These are phyloP conservation scores for Tetraneura akinire DNA, from an alignment of 1,140 invertebrate species.

Conservation along the genomic window DNA sequence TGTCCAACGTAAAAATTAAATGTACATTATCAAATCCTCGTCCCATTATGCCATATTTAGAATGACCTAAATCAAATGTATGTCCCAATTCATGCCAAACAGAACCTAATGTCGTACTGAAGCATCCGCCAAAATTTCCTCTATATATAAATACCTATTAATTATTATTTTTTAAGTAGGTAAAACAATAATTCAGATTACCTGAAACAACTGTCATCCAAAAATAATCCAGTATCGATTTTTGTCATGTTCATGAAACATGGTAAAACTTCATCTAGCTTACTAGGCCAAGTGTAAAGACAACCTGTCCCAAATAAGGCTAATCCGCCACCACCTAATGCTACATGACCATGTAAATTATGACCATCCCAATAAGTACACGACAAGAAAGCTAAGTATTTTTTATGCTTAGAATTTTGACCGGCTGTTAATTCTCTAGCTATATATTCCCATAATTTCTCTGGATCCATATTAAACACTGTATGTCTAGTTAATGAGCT, in stretches of 20 bases:
- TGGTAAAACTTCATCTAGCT: constrained; percentile 69
- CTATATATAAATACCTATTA: constrained; percentile 58
- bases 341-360: constrained; percentile 74
- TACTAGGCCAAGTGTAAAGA: constrained; percentile 85
- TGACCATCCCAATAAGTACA: constrained; percentile 78
- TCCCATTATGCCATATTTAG: constrained; percentile 88
- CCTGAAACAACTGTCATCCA: constrained; percentile 87
- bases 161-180: not conserved
- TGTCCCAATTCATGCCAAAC: constrained; percentile 92
- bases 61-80: constrained; percentile 91
- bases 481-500: constrained; percentile 71
- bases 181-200: constrained; percentile 55
- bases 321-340: constrained; percentile 84
- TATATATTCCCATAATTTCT: constrained; percentile 82
- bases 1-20: constrained; percentile 69
- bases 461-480: constrained; percentile 73
- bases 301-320: constrained; percentile 88
- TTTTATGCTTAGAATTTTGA: constrained; percentile 69
- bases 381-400: constrained; percentile 86
- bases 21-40: constrained; percentile 88
- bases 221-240: constrained; percentile 71
- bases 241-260: constrained; percentile 64
- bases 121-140: constrained; percentile 82
- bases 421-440: constrained; percentile 72
- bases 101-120: constrained; percentile 89